Evolutionary conservation across 2,797 vertebrate species (phyloP).

Genomic region (Hipposideros larvatus): DNA sequence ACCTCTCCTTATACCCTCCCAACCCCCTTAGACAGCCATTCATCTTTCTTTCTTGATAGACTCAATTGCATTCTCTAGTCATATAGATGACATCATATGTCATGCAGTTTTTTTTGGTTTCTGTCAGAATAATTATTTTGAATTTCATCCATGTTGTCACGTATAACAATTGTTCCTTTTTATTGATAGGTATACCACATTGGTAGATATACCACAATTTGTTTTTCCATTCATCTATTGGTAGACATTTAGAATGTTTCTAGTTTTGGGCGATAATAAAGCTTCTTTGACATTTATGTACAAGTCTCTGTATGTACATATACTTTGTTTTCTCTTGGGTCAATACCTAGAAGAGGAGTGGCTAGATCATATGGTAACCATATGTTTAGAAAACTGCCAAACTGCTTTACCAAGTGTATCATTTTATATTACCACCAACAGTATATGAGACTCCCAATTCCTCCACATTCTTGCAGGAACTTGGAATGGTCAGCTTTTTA

Average conservation of each 20-base stretch:
- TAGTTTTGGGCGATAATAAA: not conserved
- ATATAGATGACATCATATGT: not conserved
- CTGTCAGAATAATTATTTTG: not conserved
- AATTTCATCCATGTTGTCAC: not conserved
- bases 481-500: not conserved
- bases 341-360: not conserved
- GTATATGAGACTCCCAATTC: not conserved
- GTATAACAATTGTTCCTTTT: not conserved
- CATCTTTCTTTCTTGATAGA: not conserved
- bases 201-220: not conserved
- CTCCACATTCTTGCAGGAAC: not conserved
- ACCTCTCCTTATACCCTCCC: not conserved
- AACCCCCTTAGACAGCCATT: not conserved
- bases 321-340: not conserved
- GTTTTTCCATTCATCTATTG: not conserved
- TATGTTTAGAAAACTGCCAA: not conserved
- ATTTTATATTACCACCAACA: not conserved
- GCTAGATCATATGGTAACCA: not conserved
- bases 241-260: not conserved
- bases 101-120: not conserved
- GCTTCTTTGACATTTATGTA: not conserved
- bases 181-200: not conserved
- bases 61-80: not conserved
- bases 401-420: not conserved
- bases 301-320: not conserved